Conservation (phyloP, 35 echinoderm and acorn worm species). For the Strongylocentrotus purpuratus region DNA sequence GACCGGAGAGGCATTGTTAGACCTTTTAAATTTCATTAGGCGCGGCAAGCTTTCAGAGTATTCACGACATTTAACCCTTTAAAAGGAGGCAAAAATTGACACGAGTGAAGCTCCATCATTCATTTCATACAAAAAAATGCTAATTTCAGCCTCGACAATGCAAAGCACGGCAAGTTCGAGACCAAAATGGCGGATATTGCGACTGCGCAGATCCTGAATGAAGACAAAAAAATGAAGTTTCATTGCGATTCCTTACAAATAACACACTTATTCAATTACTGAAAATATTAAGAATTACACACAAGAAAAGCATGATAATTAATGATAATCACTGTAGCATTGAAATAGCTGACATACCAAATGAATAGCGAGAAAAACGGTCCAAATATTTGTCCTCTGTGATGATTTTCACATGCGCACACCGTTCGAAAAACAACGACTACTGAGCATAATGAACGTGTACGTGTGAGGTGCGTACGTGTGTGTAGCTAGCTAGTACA, state of each 20-base stretch:
- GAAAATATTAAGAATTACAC: not conserved
- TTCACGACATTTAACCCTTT: no score
- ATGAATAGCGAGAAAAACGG: not conserved
- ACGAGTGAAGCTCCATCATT: no score
- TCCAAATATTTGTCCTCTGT: not conserved
- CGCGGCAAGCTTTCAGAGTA: no score
- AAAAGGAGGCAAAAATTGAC: no score
- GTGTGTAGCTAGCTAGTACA: not conserved
- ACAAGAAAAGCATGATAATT: not conserved
- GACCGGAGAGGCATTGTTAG: no score
- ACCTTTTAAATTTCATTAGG: no score
- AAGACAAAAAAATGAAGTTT: not conserved
- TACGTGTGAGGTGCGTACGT: not conserved
- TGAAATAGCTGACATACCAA: not conserved
- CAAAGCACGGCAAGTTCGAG: not conserved
- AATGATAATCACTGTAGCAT: not conserved
- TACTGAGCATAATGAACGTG: slow-evolving; percentile 49
- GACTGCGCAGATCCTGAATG: slow-evolving; percentile 11
- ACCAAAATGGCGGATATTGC: slow-evolving; percentile 24
- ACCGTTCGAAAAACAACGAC: not conserved
- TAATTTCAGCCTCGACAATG: not conserved
- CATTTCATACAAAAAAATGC: not conserved
- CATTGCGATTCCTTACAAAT: not conserved
- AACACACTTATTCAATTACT: not conserved
- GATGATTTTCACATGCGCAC: slow-evolving; percentile 42